Conservation (phyloP, 2,888 invertebrate genomes). For the Hypomecis punctinalis region DNA sequence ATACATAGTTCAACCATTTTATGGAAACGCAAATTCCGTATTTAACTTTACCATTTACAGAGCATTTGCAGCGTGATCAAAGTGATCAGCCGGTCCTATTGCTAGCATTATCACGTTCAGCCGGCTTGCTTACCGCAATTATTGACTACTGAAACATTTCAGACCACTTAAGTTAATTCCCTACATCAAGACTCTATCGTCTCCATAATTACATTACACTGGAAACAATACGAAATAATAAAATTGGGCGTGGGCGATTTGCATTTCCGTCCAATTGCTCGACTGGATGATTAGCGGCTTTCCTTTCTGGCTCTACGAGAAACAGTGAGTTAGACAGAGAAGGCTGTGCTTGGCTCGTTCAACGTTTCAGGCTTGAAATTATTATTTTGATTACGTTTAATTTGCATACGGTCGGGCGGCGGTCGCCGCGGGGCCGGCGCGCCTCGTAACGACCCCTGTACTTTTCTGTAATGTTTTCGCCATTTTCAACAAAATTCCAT, state of each 20-base stretch:
- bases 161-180: conserved; percentile 75
- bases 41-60: conserved; percentile 7
- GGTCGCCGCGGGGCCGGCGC: conserved; percentile 65
- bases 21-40: too few species aligned
- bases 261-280: conserved; percentile 66
- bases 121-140: conserved; percentile 54
- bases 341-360: conserved; percentile 51
- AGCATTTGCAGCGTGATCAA: conserved; percentile 44
- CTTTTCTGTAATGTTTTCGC: conserved; percentile 85
- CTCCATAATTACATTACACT: conserved; percentile 70
- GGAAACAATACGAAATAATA: conserved; percentile 78
- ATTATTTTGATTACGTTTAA: conserved; percentile 85
- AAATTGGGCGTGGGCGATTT: conserved; percentile 74
- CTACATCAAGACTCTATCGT: conserved; percentile 74
- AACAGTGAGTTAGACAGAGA: conserved; percentile 63
- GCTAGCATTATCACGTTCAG: conserved; percentile 60
- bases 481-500: conserved; percentile 84
- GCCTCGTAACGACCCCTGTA: conserved; percentile 80
- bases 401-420: conserved; percentile 78
- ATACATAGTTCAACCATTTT: too few species aligned
- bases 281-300: conserved; percentile 49
- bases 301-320: conserved; percentile 57
- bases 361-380: conserved; percentile 70
- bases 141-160: conserved; percentile 69
- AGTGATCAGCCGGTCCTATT: conserved; percentile 55